Percentiles rank a stretch among this genome's conserved stretches.
phyloP scores from a whole-genome alignment of 2,113 vertebrate species.

The Phodopus roborovskii region DNA sequence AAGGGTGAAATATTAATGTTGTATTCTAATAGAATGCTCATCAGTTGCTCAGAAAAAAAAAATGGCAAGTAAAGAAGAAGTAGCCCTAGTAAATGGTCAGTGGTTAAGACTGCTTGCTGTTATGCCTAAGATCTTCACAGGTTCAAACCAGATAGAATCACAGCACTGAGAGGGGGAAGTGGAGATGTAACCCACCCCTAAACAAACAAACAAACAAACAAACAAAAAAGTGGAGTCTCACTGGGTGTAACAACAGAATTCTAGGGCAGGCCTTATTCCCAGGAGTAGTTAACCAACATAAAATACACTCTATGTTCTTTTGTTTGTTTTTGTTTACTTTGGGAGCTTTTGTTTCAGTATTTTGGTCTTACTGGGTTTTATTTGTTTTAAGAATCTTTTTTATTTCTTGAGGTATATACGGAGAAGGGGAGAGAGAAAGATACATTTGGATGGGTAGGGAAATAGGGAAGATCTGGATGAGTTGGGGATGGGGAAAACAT shows the following conservation, averaged over 20 bases:
- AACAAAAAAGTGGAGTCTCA: neutral
- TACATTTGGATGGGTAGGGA: neutral
- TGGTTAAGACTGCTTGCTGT: neutral
- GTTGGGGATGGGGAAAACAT: neutral
- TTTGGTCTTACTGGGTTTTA: neutral
- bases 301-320: neutral
- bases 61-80: neutral
- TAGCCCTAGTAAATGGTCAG: neutral
- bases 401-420: neutral
- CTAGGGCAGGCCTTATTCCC: neutral
- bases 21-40: neutral
- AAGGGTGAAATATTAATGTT: conserved; percentile 41
- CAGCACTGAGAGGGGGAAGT: neutral
- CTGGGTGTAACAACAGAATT: neutral
- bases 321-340: neutral
- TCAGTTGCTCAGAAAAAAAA: conserved; percentile 41
- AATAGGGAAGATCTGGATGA: neutral
- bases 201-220: no score
- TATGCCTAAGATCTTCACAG: neutral
- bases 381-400: neutral
- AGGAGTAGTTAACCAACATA: neutral
- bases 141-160: neutral
- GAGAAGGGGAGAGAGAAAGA: neutral
- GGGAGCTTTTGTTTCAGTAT: neutral
- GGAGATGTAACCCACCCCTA: neutral